A percentile compares a stretch with the other conserved stretches of the same genome.
These are phyloP conservation scores for Lepidothrix coronata DNA, from an alignment of 2,113 vertebrate species.

Conservation along the genomic window DNA sequence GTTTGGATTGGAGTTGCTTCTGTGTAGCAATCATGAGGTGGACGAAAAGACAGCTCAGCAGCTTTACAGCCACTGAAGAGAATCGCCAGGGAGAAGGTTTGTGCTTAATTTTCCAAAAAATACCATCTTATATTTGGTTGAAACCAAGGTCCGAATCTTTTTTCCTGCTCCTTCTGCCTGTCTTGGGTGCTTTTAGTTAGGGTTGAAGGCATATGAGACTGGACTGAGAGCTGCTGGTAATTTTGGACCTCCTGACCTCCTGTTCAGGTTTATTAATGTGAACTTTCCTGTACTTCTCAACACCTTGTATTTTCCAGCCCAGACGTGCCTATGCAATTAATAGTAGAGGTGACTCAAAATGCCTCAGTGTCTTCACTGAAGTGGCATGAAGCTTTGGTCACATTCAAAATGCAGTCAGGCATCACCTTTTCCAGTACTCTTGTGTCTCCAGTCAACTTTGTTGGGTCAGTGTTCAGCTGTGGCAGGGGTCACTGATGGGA, in stretches of 20 bases:
- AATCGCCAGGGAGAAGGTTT: neutral
- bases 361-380: neutral
- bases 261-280: neutral
- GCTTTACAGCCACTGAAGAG: neutral
- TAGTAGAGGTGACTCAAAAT: neutral
- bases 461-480: neutral
- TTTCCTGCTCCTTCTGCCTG: neutral
- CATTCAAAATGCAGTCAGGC: neutral
- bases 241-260: neutral
- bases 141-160: neutral
- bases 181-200: neutral
- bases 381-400: neutral
- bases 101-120: neutral
- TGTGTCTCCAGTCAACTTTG: fast-evolving
- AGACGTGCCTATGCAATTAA: neutral
- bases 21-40: neutral
- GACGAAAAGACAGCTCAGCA: neutral
- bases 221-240: neutral
- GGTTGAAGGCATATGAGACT: neutral
- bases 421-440: neutral
- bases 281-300: neutral
- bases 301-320: neutral
- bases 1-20: neutral
- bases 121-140: neutral
- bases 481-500: neutral